phyloP scores from a whole-genome alignment of 2,888 invertebrate species.

The Caenorhabditis macrosperma region DNA sequence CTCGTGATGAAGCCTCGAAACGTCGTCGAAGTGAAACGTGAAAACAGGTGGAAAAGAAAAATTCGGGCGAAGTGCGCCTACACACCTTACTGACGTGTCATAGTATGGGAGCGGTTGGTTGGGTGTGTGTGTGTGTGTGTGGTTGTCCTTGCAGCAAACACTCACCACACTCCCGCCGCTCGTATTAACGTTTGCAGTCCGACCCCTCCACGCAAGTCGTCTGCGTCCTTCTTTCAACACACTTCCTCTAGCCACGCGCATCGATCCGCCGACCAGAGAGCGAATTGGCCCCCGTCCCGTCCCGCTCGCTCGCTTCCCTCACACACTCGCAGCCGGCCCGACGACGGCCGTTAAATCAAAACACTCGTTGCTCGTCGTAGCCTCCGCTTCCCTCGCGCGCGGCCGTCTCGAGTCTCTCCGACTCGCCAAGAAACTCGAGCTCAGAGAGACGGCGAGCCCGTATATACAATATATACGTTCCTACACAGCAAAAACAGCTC shows the following conservation, averaged over 20 bases:
- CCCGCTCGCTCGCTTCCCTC: not conserved
- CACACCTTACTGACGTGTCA: slow-evolving; percentile 16
- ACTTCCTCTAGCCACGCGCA: slow-evolving; percentile 12
- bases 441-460: too few relatives aligned
- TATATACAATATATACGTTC: slow-evolving; percentile 10
- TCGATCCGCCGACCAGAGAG: slow-evolving; percentile 46
- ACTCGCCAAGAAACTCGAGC: slow-evolving; percentile 5
- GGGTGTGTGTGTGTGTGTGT: too few relatives aligned
- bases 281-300: slow-evolving; percentile 18
- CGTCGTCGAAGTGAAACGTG: not conserved
- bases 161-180: slow-evolving; percentile 25
- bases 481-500: not conserved
- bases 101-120: not conserved
- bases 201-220: slow-evolving; percentile 13
- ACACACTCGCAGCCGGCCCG: not conserved
- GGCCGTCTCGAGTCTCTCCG: slow-evolving; percentile 18
- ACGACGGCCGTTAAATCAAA: slow-evolving; percentile 39
- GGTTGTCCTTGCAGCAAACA: slow-evolving; percentile 37
- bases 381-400: slow-evolving; percentile 5
- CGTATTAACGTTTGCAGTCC: slow-evolving; percentile 48
- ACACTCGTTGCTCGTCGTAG: slow-evolving; percentile 19
- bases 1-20: not conserved
- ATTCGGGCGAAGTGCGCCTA: not conserved
- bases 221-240: slow-evolving; percentile 12
- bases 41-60: slow-evolving; percentile 34